A percentile compares a stretch with the other conserved stretches of the same genome.
Evolutionary conservation across 2,888 invertebrate genomes (phyloP).

Genomic region (Dusona sp.): DNA sequence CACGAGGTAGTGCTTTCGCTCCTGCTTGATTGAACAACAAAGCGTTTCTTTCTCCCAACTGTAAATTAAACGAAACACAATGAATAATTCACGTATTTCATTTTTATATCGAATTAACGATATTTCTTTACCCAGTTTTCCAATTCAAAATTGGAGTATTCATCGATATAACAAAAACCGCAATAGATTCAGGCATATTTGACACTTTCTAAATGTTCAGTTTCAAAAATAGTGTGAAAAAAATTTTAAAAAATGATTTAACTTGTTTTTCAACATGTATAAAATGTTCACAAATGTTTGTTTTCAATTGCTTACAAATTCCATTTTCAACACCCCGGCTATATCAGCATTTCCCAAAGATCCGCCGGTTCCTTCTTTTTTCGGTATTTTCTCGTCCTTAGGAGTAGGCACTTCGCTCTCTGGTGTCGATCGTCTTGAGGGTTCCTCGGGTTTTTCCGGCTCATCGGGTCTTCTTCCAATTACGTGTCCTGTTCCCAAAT

Average conservation of each 20-base stretch:
- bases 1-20: conserved; percentile 86
- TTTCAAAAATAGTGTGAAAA: no score
- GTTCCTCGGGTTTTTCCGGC: not conserved
- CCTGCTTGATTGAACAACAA: conserved; percentile 89
- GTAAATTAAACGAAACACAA: conserved; percentile 75
- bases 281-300: not conserved
- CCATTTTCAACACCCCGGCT: conserved; percentile 79
- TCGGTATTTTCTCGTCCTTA: conserved; percentile 62
- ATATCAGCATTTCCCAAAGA: conserved; percentile 33
- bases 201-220: not conserved
- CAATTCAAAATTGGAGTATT: no score
- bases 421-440: conserved; percentile 25
- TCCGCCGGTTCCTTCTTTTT: conserved; percentile 51
- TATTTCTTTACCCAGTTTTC: no score
- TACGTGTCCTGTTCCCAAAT: conserved; percentile 75
- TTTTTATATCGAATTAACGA: not conserved
- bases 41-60: conserved; percentile 92
- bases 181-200: not conserved
- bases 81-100: not conserved
- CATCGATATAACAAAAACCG: not conserved
- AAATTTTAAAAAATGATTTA: no score
- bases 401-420: conserved; percentile 51
- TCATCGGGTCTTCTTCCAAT: conserved; percentile 61
- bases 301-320: conserved; percentile 82
- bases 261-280: no score